Conservation (phyloP, 2,888 invertebrate genomes). For the Bedellia somnulentella region DNA sequence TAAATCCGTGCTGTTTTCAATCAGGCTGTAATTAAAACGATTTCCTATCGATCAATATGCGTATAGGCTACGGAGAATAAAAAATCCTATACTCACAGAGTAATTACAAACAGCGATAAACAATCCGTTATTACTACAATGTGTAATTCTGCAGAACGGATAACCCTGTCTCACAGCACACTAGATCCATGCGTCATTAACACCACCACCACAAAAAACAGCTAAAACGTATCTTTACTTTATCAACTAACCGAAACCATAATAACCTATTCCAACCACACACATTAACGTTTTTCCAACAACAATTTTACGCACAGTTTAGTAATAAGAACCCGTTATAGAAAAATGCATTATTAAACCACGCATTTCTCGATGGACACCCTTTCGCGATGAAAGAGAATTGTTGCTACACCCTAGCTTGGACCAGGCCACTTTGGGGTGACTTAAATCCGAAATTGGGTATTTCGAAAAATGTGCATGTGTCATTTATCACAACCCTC, state of each 20-base stretch:
- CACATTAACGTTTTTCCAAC: constrained; percentile 29
- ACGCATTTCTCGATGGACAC: constrained; percentile 24
- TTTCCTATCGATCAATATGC: too few relatives aligned
- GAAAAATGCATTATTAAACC: constrained; percentile 52
- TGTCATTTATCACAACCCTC: constrained; percentile 63
- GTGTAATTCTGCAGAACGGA: constrained; percentile 13
- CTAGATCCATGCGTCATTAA: constrained; percentile 13
- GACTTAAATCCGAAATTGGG: constrained; percentile 65
- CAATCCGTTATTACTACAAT: constrained; percentile 11
- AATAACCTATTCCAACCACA: constrained; percentile 22
- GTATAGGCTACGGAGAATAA: too few relatives aligned
- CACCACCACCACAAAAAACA: constrained; percentile 8
- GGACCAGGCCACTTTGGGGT: constrained; percentile 58
- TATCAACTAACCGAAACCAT: constrained; percentile 12
- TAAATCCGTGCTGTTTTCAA: too few relatives aligned
- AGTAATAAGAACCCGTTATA: constrained; percentile 30
- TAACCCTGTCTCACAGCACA: neutral
- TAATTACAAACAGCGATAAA: constrained; percentile 14
- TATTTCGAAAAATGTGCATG: constrained; percentile 64
- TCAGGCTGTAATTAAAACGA: too few relatives aligned
- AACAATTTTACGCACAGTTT: constrained; percentile 41
- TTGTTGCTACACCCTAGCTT: constrained; percentile 31
- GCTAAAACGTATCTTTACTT: constrained; percentile 9
- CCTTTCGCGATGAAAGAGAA: constrained; percentile 13
- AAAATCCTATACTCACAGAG: too few relatives aligned